These are phyloP conservation scores for Porites evermanni DNA, from an alignment of 92 coral and sea anemone species.

Conservation along the genomic window DNA sequence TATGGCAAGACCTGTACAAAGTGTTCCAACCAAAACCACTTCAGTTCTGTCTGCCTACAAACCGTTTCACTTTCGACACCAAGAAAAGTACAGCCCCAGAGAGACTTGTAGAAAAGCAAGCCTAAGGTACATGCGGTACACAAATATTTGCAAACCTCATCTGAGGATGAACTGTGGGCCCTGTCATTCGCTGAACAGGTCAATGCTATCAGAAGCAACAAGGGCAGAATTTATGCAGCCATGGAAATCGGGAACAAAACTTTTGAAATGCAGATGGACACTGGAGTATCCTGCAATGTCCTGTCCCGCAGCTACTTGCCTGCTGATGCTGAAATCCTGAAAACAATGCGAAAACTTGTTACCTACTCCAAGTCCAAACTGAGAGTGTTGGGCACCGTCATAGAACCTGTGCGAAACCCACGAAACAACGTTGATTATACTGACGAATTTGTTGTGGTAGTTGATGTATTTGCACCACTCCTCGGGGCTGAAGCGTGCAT, in stretches of 20 bases:
- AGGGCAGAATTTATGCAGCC: not conserved
- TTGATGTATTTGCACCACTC: not conserved
- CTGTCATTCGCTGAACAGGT: not conserved
- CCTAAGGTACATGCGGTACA: not conserved
- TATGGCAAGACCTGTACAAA: too few species aligned
- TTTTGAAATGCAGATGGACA: too few species aligned
- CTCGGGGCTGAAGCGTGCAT: not conserved
- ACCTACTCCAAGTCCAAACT: not conserved
- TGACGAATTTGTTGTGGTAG: not conserved
- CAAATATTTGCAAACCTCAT: not conserved
- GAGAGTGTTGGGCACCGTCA: not conserved
- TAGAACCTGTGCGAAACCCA: not conserved
- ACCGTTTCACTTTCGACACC: too few species aligned
- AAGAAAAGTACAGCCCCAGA: too few species aligned
- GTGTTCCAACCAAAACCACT: too few species aligned
- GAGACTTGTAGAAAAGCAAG: not conserved
- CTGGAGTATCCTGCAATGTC: too few species aligned
- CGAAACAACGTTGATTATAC: not conserved
- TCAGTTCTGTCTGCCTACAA: too few species aligned
- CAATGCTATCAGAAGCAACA: not conserved
- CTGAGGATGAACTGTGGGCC: slow-evolving; percentile 12
- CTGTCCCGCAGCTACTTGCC: too few species aligned
- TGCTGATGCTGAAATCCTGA: too few species aligned
- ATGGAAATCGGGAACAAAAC: not conserved
- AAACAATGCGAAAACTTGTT: too few species aligned